Percentiles rank a stretch among this genome's conserved stretches.
Conservation (phyloP, 2,888 invertebrate species). For the Flexamia atlantica region DNA sequence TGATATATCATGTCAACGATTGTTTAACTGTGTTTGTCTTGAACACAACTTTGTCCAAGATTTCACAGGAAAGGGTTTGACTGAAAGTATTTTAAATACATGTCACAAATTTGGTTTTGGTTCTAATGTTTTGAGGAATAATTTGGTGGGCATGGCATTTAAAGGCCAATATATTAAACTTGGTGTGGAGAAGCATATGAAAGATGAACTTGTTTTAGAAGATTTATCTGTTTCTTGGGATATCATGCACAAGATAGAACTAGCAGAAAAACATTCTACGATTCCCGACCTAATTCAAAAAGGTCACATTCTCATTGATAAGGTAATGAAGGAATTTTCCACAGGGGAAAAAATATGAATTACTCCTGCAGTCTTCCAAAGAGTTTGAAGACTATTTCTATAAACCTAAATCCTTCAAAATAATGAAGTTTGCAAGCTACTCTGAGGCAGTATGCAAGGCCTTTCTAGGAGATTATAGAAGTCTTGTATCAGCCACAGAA, state of each 20-base stretch:
- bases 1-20: not conserved
- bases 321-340: constrained; percentile 18
- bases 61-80: constrained; percentile 6
- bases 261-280: not conserved
- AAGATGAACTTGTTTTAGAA: not conserved
- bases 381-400: not conserved
- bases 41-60: constrained; percentile 28
- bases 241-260: not conserved
- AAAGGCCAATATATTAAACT: not conserved
- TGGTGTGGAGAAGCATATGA: not conserved
- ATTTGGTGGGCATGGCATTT: constrained; percentile 40
- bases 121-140: constrained; percentile 8
- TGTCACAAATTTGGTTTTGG: constrained; percentile 18
- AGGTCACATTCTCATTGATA: not conserved
- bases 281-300: not conserved
- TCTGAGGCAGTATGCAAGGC: not conserved
- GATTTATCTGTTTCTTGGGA: not conserved
- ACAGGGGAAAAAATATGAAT: not conserved
- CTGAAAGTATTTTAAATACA: constrained; percentile 19
- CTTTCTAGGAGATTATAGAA: not conserved
- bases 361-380: not conserved
- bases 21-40: constrained; percentile 25
- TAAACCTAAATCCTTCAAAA: not conserved
- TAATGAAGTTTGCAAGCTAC: not conserved
- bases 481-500: not conserved